Evolutionary conservation across 2,797 vertebrate species (phyloP), one percentile per base, ranked within the genome.

Genomic region (Bovichtus variegatus): DNA sequence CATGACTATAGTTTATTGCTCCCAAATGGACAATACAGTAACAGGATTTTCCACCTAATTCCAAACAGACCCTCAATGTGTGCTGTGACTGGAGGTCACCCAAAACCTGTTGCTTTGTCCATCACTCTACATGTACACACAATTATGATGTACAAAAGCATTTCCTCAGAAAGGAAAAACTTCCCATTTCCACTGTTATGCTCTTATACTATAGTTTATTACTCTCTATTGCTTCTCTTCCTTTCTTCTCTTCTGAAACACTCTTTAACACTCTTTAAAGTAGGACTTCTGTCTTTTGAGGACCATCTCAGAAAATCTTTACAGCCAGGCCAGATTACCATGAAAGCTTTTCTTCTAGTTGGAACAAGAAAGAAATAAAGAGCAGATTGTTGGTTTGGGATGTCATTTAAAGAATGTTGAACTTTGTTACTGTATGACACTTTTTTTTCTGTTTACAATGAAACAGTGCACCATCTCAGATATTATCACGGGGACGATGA

Each of bases 311-410:
- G 41, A 80, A 65, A 74, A 65, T 51, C 63, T 75, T 78, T 67
- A 80, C 60, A 83, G 70, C 50, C 67, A 70, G 60, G 71, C 70
- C 76, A 58, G 63, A 87, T 76, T 82, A 66, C 65, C 40, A 3
- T 78, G 57, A 86, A 86, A 65, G 58, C 44, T 43, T 83, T 80
- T 81, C 57, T 69, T 77, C 50, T 19, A 78, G 50, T 51, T 54
- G 36, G 64, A 81, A 76, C 55, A 78, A 41, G 34, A 38, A 62
- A 74, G 67, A 84, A 82, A 90, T 82, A 57, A 86, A 54, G 34
- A 86, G 69, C 87, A 91, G 71, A 84, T 85, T 86, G 88, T 57
- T 70, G 46, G 79, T 86, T 89, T 87, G 69, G n/a, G 80, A 66
- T 71, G 36, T 59, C 76, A 78, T 78, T 67, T 51, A 87, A 81